A percentile compares a stretch with the other conserved stretches of the same genome.
Conservation (phyloP, 2,888 invertebrate species). For the Torymus tubicola region DNA sequence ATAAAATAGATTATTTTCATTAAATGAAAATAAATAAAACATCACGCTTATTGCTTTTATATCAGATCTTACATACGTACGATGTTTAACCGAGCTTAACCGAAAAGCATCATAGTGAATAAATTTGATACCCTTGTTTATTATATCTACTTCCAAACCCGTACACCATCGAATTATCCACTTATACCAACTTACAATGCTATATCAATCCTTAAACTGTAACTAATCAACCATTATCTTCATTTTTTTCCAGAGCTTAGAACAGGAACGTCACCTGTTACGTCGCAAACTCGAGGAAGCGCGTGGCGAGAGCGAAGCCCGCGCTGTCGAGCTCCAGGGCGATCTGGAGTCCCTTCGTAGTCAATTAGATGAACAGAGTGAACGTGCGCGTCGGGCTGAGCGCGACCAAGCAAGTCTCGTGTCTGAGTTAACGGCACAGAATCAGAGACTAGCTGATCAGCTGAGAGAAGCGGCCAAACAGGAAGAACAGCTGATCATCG, state of each 20-base stretch:
- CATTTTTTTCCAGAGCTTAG: constrained; percentile 85
- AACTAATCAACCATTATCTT: background rate
- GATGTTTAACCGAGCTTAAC: too few species aligned
- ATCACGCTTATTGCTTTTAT: too few species aligned
- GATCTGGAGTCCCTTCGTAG: constrained; percentile 89
- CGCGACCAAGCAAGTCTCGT: constrained; percentile 89
- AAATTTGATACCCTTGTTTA: too few species aligned
- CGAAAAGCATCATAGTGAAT: too few species aligned
- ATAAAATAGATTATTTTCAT: too few species aligned
- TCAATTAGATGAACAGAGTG: constrained; percentile 81
- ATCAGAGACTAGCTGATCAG: constrained; percentile 89
- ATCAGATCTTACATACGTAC: too few species aligned
- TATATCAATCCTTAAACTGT: too few species aligned
- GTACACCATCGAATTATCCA: too few species aligned
- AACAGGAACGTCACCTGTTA: constrained; percentile 94
- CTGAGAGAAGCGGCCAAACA: constrained; percentile 89
- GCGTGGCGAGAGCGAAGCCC: constrained; percentile 92
- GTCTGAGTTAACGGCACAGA: constrained; percentile 91
- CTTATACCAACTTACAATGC: too few species aligned
- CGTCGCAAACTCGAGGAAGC: constrained; percentile 90
- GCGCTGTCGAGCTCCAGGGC: constrained; percentile 90
- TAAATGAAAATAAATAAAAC: too few species aligned
- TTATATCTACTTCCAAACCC: too few species aligned
- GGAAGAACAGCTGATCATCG: constrained; percentile 87
- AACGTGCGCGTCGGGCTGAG: constrained; percentile 80